Base-by-base conservation (phyloP, 2,113 vertebrate genomes). In the Procavia capensis region DNA sequence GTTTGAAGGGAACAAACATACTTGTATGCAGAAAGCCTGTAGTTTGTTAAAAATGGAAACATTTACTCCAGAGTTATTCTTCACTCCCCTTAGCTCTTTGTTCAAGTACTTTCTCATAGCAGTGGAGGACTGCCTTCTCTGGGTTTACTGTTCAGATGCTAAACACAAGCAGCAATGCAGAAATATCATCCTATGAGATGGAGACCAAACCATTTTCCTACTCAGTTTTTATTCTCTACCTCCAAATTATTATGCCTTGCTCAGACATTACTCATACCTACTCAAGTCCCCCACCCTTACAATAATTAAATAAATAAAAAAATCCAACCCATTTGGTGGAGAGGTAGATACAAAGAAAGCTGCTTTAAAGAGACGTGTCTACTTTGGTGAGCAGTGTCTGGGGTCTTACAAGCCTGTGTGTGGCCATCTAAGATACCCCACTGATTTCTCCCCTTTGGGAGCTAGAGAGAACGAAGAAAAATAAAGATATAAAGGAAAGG, bases 31-130 rank as follows among this genome's bases (percentile, higher is more conserved):
- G 68, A 85, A 76, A 90, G 90, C 47, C 68, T 88, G 68, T 82
- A 68, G 57, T 70, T 88, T 22, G 78, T 94, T 96, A 88, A 68
- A 95, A 85, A 47, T 63, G 45, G 61, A 78, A 86, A 90, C 5
- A 3, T 84, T 63, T 96, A 50, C 57, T 64, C 90, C 70, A n/a
- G 7, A 34, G 1, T 29, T 75, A 54, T 22, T 1, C 13, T 76
- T 68, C 11, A 4, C 86, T 85, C 20, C 24, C 43, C 74, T 85
- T 78, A 90, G 19, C 29, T 63, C 79, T 93, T 90, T 93, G 25
- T 27, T 13, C 17, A 3, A 54, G 66, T 68, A 36, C 34, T 68
- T n/a, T 68, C 66, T 86, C 20, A 68, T 13, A 50, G 84, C 61
- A 36, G 27, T 17, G 24, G 34, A 24, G 39, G 63, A 61, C 31